Percentiles rank a stretch among this genome's conserved stretches.
These are phyloP conservation scores for Mobula hypostoma DNA, from an alignment of 2,113 vertebrate species.

Conservation along the genomic window DNA sequence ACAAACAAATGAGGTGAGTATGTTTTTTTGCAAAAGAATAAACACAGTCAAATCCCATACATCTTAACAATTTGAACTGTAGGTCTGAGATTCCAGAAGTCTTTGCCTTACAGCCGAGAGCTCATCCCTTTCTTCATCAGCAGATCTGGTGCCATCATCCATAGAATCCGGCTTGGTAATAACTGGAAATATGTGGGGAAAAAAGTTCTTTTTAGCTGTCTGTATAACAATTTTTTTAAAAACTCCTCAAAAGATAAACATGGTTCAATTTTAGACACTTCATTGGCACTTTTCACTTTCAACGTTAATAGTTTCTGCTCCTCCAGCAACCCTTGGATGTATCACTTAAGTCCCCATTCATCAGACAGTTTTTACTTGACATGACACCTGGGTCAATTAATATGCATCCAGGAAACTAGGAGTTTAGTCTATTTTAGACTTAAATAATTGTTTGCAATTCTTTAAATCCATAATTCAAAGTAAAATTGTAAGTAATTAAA, in stretches of 20 bases:
- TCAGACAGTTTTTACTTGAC: background rate
- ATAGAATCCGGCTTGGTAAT: background rate
- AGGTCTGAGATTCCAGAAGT: conserved; percentile 17
- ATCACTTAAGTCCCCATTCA: background rate
- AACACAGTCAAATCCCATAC: background rate
- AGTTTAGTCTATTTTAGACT: background rate
- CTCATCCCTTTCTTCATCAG: conserved; percentile 22
- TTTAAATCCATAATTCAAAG: background rate
- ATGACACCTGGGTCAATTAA: background rate
- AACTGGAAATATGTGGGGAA: background rate
- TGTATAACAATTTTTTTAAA: background rate
- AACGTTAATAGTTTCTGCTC: background rate
- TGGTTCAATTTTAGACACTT: background rate
- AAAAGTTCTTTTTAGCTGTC: background rate
- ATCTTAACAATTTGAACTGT: conserved; percentile 22
- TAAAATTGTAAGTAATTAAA: background rate
- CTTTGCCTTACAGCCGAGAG: background rate
- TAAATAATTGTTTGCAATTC: background rate
- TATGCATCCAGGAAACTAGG: background rate
- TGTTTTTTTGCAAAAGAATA: background rate
- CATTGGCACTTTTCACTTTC: background rate
- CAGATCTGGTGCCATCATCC: conserved; percentile 21
- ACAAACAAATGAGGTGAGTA: background rate
- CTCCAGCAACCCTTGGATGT: background rate
- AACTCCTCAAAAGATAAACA: background rate